Evolutionary conservation across 2,888 invertebrate species (phyloP), one percentile per base, ranked within the genome.

Genomic region (Sesamia inferens): DNA sequence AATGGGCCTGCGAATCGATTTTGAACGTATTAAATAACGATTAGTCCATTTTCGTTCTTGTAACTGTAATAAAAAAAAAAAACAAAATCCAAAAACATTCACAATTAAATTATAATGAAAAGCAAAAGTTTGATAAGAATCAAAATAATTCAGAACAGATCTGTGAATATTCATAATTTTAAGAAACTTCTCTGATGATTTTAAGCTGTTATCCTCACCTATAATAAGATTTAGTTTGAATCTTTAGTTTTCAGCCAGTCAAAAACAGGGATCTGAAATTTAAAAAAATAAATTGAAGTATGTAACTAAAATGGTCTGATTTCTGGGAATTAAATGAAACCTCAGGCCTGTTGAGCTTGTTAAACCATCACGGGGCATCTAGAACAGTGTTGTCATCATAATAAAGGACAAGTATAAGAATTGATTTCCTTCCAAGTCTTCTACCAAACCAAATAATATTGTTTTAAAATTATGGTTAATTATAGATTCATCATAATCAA

Each of bases 131-230:
- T 47, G 48, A 84, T 92, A 91, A 93, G 92, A 81, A 70, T 93
- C 95, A 95, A 93, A 67, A 84, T 72, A 82, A 93, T 94, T 95
- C 95, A 95, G 95, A 95, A 95, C 95, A 95, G 95, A 95, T 95
- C 95, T 95, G 95, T 95, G 95, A 92, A 90, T 84, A 73, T 81
- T 94, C 94, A 95, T 95, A 94, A 95, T 93, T 74, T 73, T 13
- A 44, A 0, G n/a, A 55, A 65, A 16, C 6, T 3, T 0, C 1
- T 10, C 10, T 1, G 0, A 19, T 1, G 0, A 19, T 47, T 61
- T 62, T 16, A 14, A n/a, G n/a, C 5, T 1, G 11, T 57, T 13
- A 2, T 55, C 63, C 82, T 81, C 42, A 79, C 77, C 78, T 78
- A 13, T 48, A 42, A 13, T 48, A 42, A 5, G 3, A 42, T 47